Evolutionary conservation across 2,888 invertebrate genomes (phyloP), one percentile per base, ranked within the genome.

Genomic region (Deilephila elpenor): DNA sequence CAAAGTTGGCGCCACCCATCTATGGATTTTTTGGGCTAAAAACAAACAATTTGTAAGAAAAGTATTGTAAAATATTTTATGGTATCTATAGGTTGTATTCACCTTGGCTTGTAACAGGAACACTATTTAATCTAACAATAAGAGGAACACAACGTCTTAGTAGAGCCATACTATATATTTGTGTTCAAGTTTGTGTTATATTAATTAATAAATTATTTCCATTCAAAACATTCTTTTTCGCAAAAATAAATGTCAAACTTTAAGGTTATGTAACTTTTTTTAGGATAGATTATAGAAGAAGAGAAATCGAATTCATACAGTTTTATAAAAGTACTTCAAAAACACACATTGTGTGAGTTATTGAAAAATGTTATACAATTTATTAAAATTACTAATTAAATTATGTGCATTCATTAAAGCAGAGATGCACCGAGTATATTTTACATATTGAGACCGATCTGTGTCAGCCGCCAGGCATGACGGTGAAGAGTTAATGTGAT

Each of bases 1-100:
- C 78, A 97, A 88, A 7, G 96, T 96, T 44, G 98, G 97, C 3
- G 96, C 91, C 1, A 97, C 95, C 96, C 96, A 97, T 87, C 97
- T 91, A 77, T 96, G 90, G 59, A 94, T 94, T 75, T 82, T 90
- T 84, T 84, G 89, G 32, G 80, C 94, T 92, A 74, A 71, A 59
- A 11, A 29, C 59, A 37, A 44, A 61, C 34, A 59, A 59, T 74
- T 53, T 59, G 25, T 51, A 5, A 25, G 14, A 51, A 44, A 29
- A 56, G 53, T 56, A 56, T 64, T 64, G 14, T 20, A 72, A 37
- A 53, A 64, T 17, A 51, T 14, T 20, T 17, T 53, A 70, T 11
- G 11, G 14, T 56, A 59, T 56, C 44, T 14, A 37, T 78, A 53
- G 72, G 59, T 61, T 59, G 1, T 56, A 78, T 78, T 82, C 84